These are phyloP conservation scores for Ictalurus punctatus DNA, from an alignment of 2,113 vertebrate genomes.

Conservation along the genomic window DNA sequence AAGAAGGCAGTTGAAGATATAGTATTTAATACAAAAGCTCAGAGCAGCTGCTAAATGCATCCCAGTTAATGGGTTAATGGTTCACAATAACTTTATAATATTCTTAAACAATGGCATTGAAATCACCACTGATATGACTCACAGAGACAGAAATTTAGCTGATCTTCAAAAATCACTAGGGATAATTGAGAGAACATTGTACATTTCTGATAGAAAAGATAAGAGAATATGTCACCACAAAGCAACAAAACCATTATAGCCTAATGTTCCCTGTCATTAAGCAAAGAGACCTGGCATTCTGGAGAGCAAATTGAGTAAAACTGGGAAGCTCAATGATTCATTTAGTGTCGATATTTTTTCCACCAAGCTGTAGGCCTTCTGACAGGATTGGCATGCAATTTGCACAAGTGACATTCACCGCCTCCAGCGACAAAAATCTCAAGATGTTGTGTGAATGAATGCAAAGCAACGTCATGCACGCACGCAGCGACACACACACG, in stretches of 20 bases:
- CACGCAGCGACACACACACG: constrained; percentile 13
- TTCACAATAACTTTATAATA: background rate
- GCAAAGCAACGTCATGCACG: constrained; percentile 49
- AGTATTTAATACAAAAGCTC: background rate
- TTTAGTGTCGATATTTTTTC: constrained; percentile 20
- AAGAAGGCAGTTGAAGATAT: background rate
- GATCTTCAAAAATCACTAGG: background rate
- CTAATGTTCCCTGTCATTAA: background rate
- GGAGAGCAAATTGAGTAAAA: constrained; percentile 4
- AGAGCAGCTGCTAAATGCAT: background rate
- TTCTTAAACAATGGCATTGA: background rate
- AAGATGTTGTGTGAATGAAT: constrained; percentile 61
- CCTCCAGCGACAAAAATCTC: constrained; percentile 59
- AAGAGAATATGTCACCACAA: background rate
- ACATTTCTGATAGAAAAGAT: background rate
- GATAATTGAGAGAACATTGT: background rate
- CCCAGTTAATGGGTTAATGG: background rate
- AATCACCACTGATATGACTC: background rate
- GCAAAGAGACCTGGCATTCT: background rate
- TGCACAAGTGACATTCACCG: constrained; percentile 44
- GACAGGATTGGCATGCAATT: constrained; percentile 40
- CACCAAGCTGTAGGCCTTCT: constrained; percentile 27
- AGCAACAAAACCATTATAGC: constrained; percentile 2
- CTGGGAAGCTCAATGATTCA: constrained; percentile 14
- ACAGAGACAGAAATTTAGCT: background rate